Conservation (phyloP, 2,888 invertebrate species). For the Philaethria dido region DNA sequence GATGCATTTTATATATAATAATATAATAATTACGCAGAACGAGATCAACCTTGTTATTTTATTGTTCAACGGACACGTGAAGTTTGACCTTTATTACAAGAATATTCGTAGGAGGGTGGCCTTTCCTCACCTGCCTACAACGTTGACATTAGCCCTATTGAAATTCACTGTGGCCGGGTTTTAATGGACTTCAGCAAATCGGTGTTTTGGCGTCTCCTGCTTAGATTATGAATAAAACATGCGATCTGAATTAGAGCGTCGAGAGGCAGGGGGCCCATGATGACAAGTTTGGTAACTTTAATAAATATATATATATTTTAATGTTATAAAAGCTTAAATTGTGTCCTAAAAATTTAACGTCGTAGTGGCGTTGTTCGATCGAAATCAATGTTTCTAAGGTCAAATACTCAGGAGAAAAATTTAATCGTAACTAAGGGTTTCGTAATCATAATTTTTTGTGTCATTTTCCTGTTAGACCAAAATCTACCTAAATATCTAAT, state of each 20-base stretch:
- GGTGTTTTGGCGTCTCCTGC: slow-evolving; percentile 69
- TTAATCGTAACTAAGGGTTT: too few species aligned
- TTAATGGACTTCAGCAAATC: slow-evolving; percentile 70
- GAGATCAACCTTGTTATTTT: background rate
- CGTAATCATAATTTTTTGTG: too few species aligned
- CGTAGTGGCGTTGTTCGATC: too few species aligned
- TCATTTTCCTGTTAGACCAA: too few species aligned
- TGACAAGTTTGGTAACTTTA: slow-evolving; percentile 41
- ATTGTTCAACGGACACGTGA: too few species aligned
- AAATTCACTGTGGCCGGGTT: slow-evolving; percentile 62
- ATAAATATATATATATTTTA: background rate
- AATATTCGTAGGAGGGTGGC: background rate
- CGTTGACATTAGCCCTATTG: slow-evolving; percentile 50
- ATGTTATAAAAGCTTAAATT: background rate
- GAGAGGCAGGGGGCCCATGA: slow-evolving; percentile 35
- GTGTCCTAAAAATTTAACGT: background rate
- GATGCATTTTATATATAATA: too few species aligned
- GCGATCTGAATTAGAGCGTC: slow-evolving; percentile 40
- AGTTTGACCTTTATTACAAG: background rate
- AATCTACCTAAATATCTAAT: too few species aligned
- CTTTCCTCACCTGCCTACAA: slow-evolving; percentile 16
- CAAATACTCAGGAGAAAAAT: too few species aligned
- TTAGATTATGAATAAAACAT: slow-evolving; percentile 76
- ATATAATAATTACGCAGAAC: too few species aligned
- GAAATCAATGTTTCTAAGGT: too few species aligned